A percentile compares a stretch with the other conserved stretches of the same genome.
Conservation (phyloP, 2,113 vertebrate genomes). For the western clawed frog (Xenopus tropicalis) region UCB_Xtro_10.0 CM004443.2:121355501-121356000, state of each 20-base stretch:
- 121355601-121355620: constrained; percentile 40
- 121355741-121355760: not conserved
- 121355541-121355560: constrained; percentile 49
- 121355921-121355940: too few species aligned
- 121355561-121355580: constrained; percentile 40
- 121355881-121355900: too few species aligned
- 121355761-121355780: not conserved
- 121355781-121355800: not conserved
- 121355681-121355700: not conserved
- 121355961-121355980: too few species aligned
- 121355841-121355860: too few species aligned
- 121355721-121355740: not conserved
- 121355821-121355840: too few species aligned
- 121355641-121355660: constrained; percentile 17
- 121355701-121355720: constrained; percentile 5
- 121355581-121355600: constrained; percentile 56
- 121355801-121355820: not conserved
- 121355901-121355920: too few species aligned
- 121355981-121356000: too few species aligned
- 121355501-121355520: constrained; percentile 48
- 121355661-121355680: not conserved
- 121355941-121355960: too few species aligned
- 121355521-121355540: constrained; percentile 50
- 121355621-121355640: constrained; percentile 29
- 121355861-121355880: too few species aligned